Evolutionary conservation across 2,797 vertebrate species (phyloP).

Genomic region (Onychomys arenicola): DNA sequence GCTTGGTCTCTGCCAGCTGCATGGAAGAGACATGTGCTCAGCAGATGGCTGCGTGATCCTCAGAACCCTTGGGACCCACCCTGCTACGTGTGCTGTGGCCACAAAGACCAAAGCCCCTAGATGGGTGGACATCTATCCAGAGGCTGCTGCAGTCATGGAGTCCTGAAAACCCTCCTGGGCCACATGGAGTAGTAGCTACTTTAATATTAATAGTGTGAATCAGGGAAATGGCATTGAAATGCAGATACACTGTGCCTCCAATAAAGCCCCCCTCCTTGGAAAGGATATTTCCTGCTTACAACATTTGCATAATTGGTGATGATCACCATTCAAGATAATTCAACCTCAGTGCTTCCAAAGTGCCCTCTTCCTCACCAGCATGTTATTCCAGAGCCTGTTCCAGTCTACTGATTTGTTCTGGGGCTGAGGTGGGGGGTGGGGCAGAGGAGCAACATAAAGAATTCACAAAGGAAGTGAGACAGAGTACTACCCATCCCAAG

Average conservation of each 20-base stretch:
- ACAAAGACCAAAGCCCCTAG: neutral
- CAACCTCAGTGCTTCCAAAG: neutral
- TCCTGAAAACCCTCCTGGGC: accelerated
- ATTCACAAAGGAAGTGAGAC: too few relatives aligned
- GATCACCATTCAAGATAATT: accelerated
- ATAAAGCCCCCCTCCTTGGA: too few relatives aligned
- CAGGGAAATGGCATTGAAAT: accelerated
- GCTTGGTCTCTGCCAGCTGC: neutral
- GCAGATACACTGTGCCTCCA: neutral
- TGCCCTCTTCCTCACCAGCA: accelerated
- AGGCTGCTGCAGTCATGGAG: neutral
- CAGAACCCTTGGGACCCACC: neutral
- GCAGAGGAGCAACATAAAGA: neutral
- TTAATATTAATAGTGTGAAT: too few relatives aligned
- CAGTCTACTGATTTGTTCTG: neutral
- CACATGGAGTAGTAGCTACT: accelerated
- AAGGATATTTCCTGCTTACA: accelerated
- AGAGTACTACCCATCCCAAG: neutral
- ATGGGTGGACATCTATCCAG: neutral
- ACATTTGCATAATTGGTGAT: too few relatives aligned
- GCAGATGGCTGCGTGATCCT: constrained; percentile 36
- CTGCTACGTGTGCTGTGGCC: neutral
- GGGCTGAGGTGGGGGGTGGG: neutral
- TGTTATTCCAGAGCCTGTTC: accelerated
- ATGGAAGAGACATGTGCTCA: constrained; percentile 51